Conservation (phyloP, 2,797 vertebrate species). For the Netta rufina region DNA sequence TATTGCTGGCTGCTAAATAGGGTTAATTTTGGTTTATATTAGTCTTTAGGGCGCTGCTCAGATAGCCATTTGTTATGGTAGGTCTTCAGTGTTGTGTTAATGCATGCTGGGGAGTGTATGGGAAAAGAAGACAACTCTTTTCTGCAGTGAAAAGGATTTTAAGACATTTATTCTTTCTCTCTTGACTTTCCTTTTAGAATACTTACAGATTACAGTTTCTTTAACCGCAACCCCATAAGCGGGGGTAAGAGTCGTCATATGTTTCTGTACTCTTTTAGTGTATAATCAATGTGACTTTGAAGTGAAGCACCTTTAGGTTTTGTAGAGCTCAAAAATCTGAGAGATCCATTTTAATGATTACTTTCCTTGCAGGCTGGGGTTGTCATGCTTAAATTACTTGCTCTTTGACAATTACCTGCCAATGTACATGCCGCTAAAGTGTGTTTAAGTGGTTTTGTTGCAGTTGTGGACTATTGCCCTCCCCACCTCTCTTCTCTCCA, state of each 20-base stretch:
- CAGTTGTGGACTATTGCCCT: background rate
- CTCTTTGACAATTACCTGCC: background rate
- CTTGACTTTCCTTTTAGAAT: background rate
- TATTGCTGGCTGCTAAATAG: background rate
- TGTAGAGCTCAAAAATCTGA: background rate
- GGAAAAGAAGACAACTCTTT: background rate
- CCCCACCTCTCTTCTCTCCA: background rate
- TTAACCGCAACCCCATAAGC: background rate
- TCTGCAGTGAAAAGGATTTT: background rate
- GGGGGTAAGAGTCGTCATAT: background rate
- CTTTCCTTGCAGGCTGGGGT: background rate
- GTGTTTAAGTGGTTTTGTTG: background rate
- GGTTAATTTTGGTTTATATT: background rate
- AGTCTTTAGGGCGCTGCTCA: background rate
- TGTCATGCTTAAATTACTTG: background rate
- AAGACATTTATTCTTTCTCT: background rate
- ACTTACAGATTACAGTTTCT: background rate
- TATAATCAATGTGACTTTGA: background rate
- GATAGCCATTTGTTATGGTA: background rate
- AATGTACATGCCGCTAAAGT: background rate
- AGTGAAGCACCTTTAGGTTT: background rate
- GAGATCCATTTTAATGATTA: background rate
- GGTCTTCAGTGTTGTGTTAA: background rate
- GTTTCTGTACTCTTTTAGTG: background rate
- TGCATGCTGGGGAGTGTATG: background rate